Evolutionary conservation across 2,888 invertebrate genomes (phyloP).

Genomic region (Stenotaenia linearis): DNA sequence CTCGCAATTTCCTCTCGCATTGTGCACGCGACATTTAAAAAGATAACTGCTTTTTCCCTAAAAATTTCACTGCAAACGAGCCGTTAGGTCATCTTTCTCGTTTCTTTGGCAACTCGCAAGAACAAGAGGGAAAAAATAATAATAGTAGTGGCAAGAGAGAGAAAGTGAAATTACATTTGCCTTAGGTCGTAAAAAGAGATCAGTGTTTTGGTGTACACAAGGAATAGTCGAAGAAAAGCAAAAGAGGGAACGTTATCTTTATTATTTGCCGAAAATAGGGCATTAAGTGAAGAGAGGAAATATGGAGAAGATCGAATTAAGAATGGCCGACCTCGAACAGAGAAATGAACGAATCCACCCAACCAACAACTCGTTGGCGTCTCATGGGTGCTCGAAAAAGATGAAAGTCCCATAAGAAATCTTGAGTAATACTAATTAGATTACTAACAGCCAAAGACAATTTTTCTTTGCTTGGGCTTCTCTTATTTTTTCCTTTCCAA

Average conservation of each 20-base stretch:
- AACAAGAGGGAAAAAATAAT: background rate
- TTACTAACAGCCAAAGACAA: constrained; percentile 20
- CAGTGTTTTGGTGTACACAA: constrained; percentile 24
- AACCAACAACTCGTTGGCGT: background rate
- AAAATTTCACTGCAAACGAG: constrained; percentile 15
- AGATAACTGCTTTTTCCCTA: background rate
- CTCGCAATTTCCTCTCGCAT: background rate
- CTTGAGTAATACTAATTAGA: constrained; percentile 26
- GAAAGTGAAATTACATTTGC: constrained; percentile 24
- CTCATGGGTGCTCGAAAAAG: background rate
- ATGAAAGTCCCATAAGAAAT: constrained; percentile 18
- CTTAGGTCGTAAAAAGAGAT: constrained; percentile 21
- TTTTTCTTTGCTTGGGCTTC: background rate
- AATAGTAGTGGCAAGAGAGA: background rate
- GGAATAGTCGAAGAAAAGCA: constrained; percentile 6
- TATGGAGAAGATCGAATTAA: constrained; percentile 17
- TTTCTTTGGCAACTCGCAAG: constrained; percentile 6
- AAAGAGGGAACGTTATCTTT: background rate
- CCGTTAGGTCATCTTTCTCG: constrained; percentile 21
- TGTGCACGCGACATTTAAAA: constrained; percentile 19
- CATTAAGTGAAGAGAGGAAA: background rate
- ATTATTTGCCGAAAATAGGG: constrained; percentile 23
- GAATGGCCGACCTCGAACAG: constrained; percentile 2
- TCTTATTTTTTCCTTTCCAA: background rate
- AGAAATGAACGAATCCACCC: background rate